phyloP scores from a whole-genome alignment of 2,797 vertebrate genomes.

The Sebastes itinus region DNA sequence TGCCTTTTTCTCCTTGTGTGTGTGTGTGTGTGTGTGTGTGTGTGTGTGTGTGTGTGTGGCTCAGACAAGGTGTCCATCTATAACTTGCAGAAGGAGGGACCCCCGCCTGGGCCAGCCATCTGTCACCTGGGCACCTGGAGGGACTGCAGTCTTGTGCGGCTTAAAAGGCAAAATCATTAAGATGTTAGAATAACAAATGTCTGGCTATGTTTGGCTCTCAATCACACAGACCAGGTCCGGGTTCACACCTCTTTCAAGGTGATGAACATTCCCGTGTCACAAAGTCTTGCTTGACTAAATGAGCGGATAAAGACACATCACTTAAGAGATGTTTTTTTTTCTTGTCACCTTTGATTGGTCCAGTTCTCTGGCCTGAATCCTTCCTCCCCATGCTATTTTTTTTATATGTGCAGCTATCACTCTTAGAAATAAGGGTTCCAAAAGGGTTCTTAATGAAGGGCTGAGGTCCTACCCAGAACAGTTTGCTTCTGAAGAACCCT shows the following conservation, averaged over 20 bases:
- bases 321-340: not conserved
- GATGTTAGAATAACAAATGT: constrained; percentile 67
- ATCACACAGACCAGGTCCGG: constrained; percentile 19
- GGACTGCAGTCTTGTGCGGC: constrained; percentile 36
- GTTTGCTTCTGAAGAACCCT: too few relatives aligned
- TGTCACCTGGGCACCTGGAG: constrained; percentile 74
- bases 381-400: not conserved
- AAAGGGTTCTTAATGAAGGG: too few relatives aligned
- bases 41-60: constrained; percentile 8
- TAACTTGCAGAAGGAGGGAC: constrained; percentile 57
- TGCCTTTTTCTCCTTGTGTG: constrained; percentile 67
- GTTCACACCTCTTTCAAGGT: constrained; percentile 16
- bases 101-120: constrained; percentile 68
- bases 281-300: not conserved
- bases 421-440: too few relatives aligned
- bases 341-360: not conserved
- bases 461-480: too few relatives aligned
- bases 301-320: constrained; percentile 11
- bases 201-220: constrained; percentile 40
- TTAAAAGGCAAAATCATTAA: constrained; percentile 66
- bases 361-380: not conserved
- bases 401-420: not conserved
- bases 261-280: constrained; percentile 21
- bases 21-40: constrained; percentile 15
- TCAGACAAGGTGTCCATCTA: constrained; percentile 62